A percentile compares a stretch with the other conserved stretches of the same genome.
Conservation (phyloP, 2,797 vertebrate species). For the Halcyon chelicuti region DNA sequence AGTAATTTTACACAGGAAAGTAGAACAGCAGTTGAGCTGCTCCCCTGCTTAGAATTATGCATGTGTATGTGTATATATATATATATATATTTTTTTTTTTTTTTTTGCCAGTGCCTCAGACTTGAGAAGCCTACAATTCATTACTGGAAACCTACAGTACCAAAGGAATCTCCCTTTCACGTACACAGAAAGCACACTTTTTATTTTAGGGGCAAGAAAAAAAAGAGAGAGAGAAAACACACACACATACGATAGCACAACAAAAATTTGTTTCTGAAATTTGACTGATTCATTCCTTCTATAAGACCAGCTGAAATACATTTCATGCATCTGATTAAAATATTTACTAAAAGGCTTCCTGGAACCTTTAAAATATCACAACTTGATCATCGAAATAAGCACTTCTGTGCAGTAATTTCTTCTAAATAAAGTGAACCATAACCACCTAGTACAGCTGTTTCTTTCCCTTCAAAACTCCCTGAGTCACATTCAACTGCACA, state of each 20-base stretch:
- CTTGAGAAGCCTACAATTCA: not conserved
- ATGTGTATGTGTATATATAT: not conserved
- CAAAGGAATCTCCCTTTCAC: not conserved
- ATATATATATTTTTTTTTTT: not conserved
- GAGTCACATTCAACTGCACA: not conserved
- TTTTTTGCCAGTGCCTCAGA: not conserved
- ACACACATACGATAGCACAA: not conserved
- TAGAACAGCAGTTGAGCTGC: slow-evolving; percentile 24
- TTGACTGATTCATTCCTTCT: not conserved
- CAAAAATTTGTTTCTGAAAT: not conserved
- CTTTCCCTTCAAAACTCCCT: slow-evolving; percentile 21
- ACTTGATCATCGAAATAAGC: slow-evolving; percentile 33
- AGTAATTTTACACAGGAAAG: slow-evolving; percentile 62
- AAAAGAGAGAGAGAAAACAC: accelerated
- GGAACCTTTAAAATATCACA: slow-evolving; percentile 22
- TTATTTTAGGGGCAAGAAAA: not conserved
- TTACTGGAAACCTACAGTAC: slow-evolving; percentile 26
- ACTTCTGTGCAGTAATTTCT: slow-evolving; percentile 1
- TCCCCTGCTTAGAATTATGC: not conserved
- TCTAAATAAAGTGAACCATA: not conserved
- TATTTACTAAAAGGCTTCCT: slow-evolving; percentile 57
- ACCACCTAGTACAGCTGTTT: not conserved
- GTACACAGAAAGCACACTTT: slow-evolving; percentile 13
- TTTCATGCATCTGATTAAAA: slow-evolving; percentile 16
- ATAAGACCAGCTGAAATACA: slow-evolving; percentile 22